These are phyloP conservation scores for Myocastor coypus DNA, from an alignment of 2,113 vertebrate species.

Conservation along the genomic window DNA sequence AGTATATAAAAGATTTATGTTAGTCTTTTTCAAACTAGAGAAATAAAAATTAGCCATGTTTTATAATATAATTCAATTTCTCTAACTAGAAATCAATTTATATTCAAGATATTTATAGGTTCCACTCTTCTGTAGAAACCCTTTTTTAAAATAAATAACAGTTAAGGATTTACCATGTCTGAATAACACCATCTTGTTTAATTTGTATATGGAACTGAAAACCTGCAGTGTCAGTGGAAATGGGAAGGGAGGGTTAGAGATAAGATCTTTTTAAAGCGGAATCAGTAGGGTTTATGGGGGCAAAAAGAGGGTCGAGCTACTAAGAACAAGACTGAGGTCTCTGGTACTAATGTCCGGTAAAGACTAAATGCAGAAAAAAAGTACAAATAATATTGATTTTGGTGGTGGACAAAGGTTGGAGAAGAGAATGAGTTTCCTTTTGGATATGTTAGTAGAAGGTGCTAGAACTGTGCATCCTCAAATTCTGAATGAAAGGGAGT, in stretches of 20 bases:
- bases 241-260: neutral
- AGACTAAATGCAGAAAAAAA: neutral
- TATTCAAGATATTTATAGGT: constrained; percentile 70
- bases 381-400: neutral
- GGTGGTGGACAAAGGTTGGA: neutral
- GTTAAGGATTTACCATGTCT: constrained; percentile 9
- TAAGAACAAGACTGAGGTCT: neutral
- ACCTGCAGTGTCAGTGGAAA: neutral
- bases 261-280: neutral
- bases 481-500: neutral
- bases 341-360: no score
- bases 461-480: neutral
- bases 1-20: constrained; percentile 31
- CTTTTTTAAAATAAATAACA: constrained; percentile 59
- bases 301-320: neutral
- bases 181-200: constrained; percentile 47
- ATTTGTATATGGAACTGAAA: constrained; percentile 27
- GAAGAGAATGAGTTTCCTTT: neutral
- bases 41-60: constrained; percentile 61
- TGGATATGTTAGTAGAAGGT: neutral
- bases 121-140: constrained; percentile 53
- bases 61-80: constrained; percentile 57
- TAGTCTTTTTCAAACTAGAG: neutral
- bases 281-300: neutral
- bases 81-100: constrained; percentile 61